Base-by-base conservation (phyloP, 2,797 vertebrate species). In the Sylvilagus floridanus region DNA sequence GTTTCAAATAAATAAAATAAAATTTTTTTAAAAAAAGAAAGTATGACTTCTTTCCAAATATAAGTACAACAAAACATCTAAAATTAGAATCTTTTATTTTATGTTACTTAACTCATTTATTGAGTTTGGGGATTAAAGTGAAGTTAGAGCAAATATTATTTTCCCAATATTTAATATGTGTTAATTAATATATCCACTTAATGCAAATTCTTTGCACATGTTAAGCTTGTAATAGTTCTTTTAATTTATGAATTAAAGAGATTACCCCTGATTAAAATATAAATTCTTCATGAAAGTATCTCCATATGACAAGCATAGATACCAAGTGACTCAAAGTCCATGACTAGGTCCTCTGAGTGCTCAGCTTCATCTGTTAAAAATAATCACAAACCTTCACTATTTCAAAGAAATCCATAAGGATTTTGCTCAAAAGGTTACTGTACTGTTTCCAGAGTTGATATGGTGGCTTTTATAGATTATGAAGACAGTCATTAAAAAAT, bases 331-430 rank as follows among this genome's bases (percentile, higher is more conserved):
- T 77, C 69, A 88, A 90, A 21, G 81, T 28, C 28, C 5, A 26
- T 26, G 35, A 78, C 32, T 69, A 16, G 2, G 24, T 19, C 26
- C 5, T 69, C 69, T 71, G 26, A 81, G 57, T 52, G 32, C 7
- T 93, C 96, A 97, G 52, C 84, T 98, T 96, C 96, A 95, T 96
- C 95, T 97, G 97, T 65, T 93, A 84, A 90, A 97, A 97, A 96
- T 97, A 97, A 97, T 96, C 93, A 97, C 94, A 98, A 97, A 93
- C 79, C 63, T 97, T 97, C 91, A 97, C 94, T 93, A 98, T 98
- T 97, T 98, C 96, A 98, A 97, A 97, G 92, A 98, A 95, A 92
- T 94, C 96, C 93, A 72, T 96, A 97, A 97, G 95, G 95, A 77
- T 96, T 98, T 96, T 96, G 62, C 87, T 98, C 95, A 96, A 96